These are phyloP conservation scores for Ophthalmotilapia sp. DNA, from an alignment of 2,113 vertebrate genomes.

Conservation along the genomic window DNA sequence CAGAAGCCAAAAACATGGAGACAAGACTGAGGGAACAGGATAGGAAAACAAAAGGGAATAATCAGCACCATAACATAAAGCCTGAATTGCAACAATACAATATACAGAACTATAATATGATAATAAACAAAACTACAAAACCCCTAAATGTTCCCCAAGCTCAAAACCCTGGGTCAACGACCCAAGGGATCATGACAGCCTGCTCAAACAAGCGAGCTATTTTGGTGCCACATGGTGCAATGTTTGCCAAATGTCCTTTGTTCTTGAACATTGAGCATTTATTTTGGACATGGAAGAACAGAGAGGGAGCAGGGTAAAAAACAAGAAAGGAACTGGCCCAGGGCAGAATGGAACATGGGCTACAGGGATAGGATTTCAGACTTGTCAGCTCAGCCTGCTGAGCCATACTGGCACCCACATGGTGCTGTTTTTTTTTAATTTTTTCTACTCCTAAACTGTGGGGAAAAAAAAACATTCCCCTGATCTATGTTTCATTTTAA, in stretches of 20 bases:
- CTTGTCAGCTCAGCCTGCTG: background rate
- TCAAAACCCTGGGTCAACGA: background rate
- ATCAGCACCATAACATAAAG: background rate
- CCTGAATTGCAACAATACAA: background rate
- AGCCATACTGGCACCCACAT: background rate
- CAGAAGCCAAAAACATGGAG: background rate
- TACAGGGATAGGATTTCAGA: background rate
- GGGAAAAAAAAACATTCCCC: background rate
- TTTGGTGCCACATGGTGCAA: background rate
- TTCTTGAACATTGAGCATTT: background rate
- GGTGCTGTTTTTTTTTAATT: background rate
- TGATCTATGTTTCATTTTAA: background rate
- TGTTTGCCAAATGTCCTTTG: background rate
- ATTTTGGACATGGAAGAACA: background rate
- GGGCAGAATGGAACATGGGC: background rate
- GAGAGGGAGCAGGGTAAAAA: background rate
- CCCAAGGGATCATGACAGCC: background rate
- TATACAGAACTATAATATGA: background rate
- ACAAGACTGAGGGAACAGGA: background rate
- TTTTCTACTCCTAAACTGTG: background rate
- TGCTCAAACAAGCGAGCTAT: background rate
- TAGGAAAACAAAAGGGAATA: background rate
- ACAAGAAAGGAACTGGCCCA: background rate
- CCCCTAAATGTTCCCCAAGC: background rate
- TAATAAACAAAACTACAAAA: background rate